These are phyloP conservation scores for Corythornis vintsioides DNA, from an alignment of 2,113 vertebrate species.

Conservation along the genomic window DNA sequence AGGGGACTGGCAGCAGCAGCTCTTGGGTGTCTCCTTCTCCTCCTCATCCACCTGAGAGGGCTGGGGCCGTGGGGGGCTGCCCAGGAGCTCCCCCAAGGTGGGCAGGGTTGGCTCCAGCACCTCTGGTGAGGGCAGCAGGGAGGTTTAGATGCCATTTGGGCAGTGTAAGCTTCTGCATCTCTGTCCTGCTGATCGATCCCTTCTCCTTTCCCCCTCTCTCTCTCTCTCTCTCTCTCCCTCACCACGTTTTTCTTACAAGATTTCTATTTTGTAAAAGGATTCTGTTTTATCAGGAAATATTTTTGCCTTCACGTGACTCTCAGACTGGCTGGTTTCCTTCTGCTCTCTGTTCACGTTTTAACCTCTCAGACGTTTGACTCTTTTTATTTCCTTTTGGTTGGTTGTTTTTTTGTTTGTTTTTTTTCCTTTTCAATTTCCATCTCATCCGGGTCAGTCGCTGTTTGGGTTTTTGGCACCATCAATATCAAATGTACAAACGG, in stretches of 20 bases:
- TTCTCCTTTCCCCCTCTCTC: constrained; percentile 43
- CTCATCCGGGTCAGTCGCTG: constrained; percentile 76
- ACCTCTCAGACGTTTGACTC: neutral
- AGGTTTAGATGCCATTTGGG: constrained; percentile 69
- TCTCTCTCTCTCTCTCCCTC: constrained; percentile 26
- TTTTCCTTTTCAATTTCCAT: constrained; percentile 52
- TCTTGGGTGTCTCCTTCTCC: neutral
- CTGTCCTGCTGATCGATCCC: constrained; percentile 43
- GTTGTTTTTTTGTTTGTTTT: neutral
- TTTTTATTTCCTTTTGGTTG: neutral
- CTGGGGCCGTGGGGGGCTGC: neutral
- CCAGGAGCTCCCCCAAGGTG: constrained; percentile 20
- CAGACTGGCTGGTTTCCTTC: constrained; percentile 69
- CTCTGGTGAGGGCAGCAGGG: constrained; percentile 31
- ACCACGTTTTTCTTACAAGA: constrained; percentile 71
- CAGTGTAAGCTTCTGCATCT: constrained; percentile 73
- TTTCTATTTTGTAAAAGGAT: constrained; percentile 80
- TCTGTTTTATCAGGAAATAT: constrained; percentile 75
- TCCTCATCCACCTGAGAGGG: constrained; percentile 9
- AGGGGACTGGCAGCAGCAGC: neutral
- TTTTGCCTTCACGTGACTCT: constrained; percentile 72
- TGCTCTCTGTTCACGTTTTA: constrained; percentile 36
- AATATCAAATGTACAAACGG: constrained; percentile 89
- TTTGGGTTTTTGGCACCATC: constrained; percentile 86
- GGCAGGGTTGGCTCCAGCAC: constrained; percentile 48